Percentiles rank a stretch among this genome's conserved stretches.
phyloP scores from a whole-genome alignment of 2,113 vertebrate species.

The Oryzias javanicus region DNA sequence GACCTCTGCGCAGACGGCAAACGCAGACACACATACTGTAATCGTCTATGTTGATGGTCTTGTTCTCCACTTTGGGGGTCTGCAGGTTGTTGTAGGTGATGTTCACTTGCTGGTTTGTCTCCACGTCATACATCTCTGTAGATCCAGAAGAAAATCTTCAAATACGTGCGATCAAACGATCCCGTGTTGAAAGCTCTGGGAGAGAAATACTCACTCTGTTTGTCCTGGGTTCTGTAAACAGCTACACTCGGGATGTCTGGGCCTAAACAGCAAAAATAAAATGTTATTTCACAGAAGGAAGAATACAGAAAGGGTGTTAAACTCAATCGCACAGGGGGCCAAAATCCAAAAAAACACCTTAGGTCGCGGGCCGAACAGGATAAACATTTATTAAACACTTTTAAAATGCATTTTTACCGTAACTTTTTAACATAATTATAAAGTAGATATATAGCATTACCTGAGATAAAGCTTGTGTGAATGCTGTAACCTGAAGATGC shows the following conservation, averaged over 20 bases:
- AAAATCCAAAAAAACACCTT: too few relatives aligned
- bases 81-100: conserved; percentile 80
- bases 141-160: conserved; percentile 14
- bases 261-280: conserved; percentile 62
- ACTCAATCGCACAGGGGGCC: too few relatives aligned
- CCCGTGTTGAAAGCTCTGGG: neutral
- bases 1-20: too few relatives aligned
- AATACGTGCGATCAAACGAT: neutral
- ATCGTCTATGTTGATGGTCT: conserved; percentile 83
- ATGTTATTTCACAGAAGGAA: conserved; percentile 12
- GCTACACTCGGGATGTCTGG: conserved; percentile 87
- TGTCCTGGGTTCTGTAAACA: conserved; percentile 81
- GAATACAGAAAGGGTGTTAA: too few relatives aligned
- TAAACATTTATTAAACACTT: too few relatives aligned
- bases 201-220: conserved; percentile 81
- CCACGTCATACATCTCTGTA: conserved; percentile 87
- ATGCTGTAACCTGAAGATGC: too few relatives aligned
- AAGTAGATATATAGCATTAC: too few relatives aligned
- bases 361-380: too few relatives aligned
- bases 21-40: conserved; percentile 81
- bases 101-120: conserved; percentile 84
- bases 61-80: conserved; percentile 89
- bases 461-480: too few relatives aligned
- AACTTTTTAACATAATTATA: too few relatives aligned
- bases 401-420: too few relatives aligned